phyloP scores from a whole-genome alignment of 2,113 vertebrate species.

The Conger conger region DNA sequence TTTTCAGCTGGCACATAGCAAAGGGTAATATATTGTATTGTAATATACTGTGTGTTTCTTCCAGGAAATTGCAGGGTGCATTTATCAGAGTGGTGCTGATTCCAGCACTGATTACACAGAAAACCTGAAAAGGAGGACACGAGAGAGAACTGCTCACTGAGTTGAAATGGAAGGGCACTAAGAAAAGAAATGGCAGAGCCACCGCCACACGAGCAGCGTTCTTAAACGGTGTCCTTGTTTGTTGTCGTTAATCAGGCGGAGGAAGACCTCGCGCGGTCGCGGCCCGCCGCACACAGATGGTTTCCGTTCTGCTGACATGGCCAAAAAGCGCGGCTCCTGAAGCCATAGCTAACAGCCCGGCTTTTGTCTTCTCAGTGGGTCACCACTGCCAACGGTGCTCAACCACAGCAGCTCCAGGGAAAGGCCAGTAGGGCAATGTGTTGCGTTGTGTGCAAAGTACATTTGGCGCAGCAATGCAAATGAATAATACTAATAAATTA shows the following conservation, averaged over 20 bases:
- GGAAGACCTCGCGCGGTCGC: neutral
- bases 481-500: no score
- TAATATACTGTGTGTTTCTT: neutral
- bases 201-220: no score
- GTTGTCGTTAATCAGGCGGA: neutral
- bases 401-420: neutral
- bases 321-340: neutral
- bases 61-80: neutral
- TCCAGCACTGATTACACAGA: no score
- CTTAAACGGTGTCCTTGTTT: no score
- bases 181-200: no score
- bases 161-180: no score
- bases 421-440: neutral
- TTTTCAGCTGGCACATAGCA: neutral
- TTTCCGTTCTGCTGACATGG: neutral
- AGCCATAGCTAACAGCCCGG: neutral
- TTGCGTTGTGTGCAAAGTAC: neutral
- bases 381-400: neutral
- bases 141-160: no score
- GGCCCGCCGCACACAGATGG: neutral
- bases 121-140: no score
- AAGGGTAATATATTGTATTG: neutral
- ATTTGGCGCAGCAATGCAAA: neutral
- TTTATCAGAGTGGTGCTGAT: no score
- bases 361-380: neutral